A percentile compares a stretch with the other conserved stretches of the same genome.
phyloP scores from a whole-genome alignment of 2,888 invertebrate genomes.

The Euzetes globulus region DNA sequence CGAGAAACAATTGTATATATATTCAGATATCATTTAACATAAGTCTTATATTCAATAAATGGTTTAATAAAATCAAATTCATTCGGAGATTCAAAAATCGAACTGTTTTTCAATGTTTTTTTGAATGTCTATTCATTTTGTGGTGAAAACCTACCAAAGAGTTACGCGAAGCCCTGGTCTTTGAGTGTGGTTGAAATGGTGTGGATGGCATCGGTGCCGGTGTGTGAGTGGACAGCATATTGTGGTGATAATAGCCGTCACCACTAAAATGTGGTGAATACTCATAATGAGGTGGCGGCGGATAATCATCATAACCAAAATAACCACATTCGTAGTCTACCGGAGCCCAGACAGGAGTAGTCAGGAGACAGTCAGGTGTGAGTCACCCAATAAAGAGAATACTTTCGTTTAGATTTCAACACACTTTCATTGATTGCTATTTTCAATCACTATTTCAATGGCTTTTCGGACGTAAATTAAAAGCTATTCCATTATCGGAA shows the following conservation, averaged over 20 bases:
- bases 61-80: neutral
- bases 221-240: constrained; percentile 14
- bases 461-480: neutral
- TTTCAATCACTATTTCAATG: neutral
- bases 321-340: constrained; percentile 25
- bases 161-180: constrained; percentile 24
- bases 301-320: constrained; percentile 21
- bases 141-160: constrained; percentile 18
- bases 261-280: constrained; percentile 18
- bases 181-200: constrained; percentile 15
- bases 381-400: constrained; percentile 17
- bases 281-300: constrained; percentile 13
- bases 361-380: neutral
- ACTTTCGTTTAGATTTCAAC: neutral
- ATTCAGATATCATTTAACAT: neutral
- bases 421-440: neutral
- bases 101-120: neutral
- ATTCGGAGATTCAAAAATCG: constrained; percentile 8
- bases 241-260: constrained; percentile 19
- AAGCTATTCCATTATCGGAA: too few species aligned
- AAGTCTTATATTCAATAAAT: too few species aligned
- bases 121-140: constrained; percentile 15
- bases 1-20: constrained; percentile 3
- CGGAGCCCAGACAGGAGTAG: neutral
- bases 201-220: neutral